A percentile compares a stretch with the other conserved stretches of the same genome.
phyloP scores from a whole-genome alignment of 1,140 invertebrate genomes.

The Drosophila orosa region DNA sequence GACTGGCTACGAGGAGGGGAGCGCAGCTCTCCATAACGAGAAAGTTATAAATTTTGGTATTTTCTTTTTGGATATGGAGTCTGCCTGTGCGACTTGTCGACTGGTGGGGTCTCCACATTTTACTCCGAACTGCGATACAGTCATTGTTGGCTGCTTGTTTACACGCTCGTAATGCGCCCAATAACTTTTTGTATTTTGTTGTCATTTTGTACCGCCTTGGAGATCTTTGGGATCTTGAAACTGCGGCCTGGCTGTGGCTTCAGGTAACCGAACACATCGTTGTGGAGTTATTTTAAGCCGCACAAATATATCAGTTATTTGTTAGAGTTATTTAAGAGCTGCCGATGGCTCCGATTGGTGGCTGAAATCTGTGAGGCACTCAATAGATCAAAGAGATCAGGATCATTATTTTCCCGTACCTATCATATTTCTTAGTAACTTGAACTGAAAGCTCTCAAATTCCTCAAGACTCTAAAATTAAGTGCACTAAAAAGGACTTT shows the following conservation, averaged over 20 bases:
- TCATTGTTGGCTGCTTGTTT: slow-evolving; percentile 77
- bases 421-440: not conserved
- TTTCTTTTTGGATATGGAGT: slow-evolving; percentile 50
- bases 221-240: slow-evolving; percentile 2
- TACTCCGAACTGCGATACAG: slow-evolving; percentile 33
- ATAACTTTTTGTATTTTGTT: slow-evolving; percentile 63
- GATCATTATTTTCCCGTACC: not conserved
- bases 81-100: slow-evolving; percentile 32
- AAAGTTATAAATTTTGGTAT: slow-evolving; percentile 83
- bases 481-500: slow-evolving; percentile 20
- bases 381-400: not conserved
- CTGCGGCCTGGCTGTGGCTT: not conserved
- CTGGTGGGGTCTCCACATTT: slow-evolving; percentile 59
- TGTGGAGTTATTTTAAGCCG: slow-evolving; percentile 4
- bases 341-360: not conserved
- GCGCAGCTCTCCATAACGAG: slow-evolving; percentile 70
- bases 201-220: slow-evolving; percentile 29
- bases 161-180: slow-evolving; percentile 68
- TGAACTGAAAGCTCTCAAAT: not conserved
- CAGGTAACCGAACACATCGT: slow-evolving; percentile 6
- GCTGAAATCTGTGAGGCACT: not conserved
- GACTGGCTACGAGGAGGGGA: not conserved
- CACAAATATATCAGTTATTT: slow-evolving; percentile 13
- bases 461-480: not conserved
- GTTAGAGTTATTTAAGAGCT: not conserved